Percentiles rank a stretch among this genome's conserved stretches.
phyloP scores from a whole-genome alignment of 2,888 invertebrate genomes.

The Leptinotarsa tumamoca region DNA sequence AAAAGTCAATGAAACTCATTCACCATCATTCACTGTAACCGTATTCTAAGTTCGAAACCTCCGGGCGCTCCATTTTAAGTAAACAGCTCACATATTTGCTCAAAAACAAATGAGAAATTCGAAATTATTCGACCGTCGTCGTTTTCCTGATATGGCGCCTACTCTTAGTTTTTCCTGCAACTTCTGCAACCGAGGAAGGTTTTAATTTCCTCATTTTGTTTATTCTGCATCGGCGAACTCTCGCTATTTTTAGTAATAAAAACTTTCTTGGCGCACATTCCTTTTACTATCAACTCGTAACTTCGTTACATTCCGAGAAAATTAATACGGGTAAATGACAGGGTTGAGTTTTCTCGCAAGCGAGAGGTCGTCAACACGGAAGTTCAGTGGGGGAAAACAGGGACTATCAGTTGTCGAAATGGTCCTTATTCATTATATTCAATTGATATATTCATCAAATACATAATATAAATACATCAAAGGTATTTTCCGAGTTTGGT shows the following conservation, averaged over 20 bases:
- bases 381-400: neutral
- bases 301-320: slow-evolving; percentile 16
- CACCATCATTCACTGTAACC: too few species aligned
- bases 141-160: neutral
- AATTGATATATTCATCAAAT: neutral
- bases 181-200: neutral
- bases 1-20: too few species aligned
- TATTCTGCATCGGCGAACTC: slow-evolving; percentile 3
- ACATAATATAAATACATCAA: too few species aligned
- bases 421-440: neutral
- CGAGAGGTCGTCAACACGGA: neutral
- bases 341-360: neutral
- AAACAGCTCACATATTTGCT: neutral
- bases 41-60: too few species aligned
- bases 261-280: slow-evolving; percentile 14
- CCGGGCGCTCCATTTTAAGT: too few species aligned
- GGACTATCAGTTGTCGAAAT: neutral
- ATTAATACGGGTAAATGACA: slow-evolving; percentile 7
- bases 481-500: too few species aligned
- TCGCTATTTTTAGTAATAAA: slow-evolving; percentile 12
- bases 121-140: neutral
- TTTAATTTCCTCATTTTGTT: slow-evolving; percentile 6
- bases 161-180: neutral
- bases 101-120: slow-evolving; percentile 1
- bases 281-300: slow-evolving; percentile 13